A percentile compares a stretch with the other conserved stretches of the same genome.
phyloP scores from a whole-genome alignment of 2,797 vertebrate species.

The Amazona ochrocephala region DNA sequence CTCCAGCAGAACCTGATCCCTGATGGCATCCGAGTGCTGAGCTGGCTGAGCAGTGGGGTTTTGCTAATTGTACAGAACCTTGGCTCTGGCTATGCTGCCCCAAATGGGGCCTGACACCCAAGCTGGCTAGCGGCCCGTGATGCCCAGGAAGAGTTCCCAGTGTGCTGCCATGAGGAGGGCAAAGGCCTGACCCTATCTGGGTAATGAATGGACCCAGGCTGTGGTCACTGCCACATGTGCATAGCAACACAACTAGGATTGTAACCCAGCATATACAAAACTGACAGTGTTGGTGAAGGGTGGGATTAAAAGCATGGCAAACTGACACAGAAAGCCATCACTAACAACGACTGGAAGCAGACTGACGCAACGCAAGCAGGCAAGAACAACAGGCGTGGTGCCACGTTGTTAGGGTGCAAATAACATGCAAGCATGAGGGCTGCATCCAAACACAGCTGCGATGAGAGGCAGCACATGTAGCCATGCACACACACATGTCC shows the following conservation, averaged over 20 bases:
- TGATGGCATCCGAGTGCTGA: background rate
- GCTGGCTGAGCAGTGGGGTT: background rate
- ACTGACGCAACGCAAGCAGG: background rate
- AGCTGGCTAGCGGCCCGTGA: background rate
- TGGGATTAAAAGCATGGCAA: background rate
- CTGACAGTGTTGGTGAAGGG: background rate
- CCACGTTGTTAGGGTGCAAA: background rate
- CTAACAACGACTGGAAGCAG: fast-evolving
- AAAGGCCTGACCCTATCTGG: background rate
- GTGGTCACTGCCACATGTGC: background rate
- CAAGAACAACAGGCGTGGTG: background rate
- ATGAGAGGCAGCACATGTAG: background rate
- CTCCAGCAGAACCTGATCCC: constrained; percentile 55
- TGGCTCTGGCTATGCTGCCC: background rate
- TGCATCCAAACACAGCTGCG: background rate
- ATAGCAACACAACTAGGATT: background rate
- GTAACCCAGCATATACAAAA: background rate
- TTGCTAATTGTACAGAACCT: constrained; percentile 14
- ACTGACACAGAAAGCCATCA: background rate
- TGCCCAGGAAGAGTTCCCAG: background rate
- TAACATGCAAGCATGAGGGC: background rate
- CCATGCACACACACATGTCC: fast-evolving
- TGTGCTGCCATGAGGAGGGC: background rate
- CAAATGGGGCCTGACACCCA: fast-evolving
- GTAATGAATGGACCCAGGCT: fast-evolving